phyloP scores from a whole-genome alignment of 2,797 vertebrate species.

The Myiothlypis chrysogaster region DNA sequence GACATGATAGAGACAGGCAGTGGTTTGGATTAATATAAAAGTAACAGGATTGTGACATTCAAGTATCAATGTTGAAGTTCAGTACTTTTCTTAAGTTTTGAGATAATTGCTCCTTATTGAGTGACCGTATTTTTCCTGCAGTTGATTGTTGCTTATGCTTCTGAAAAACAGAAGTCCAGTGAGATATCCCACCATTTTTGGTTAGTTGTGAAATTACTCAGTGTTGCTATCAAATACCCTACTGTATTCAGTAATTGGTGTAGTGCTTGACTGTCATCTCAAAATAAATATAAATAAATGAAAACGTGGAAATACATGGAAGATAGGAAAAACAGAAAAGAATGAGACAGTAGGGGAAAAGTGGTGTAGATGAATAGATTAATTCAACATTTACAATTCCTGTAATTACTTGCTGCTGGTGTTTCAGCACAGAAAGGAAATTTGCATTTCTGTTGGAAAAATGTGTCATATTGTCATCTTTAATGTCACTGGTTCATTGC shows the following conservation, averaged over 20 bases:
- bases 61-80: background rate
- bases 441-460: background rate
- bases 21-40: constrained; percentile 13
- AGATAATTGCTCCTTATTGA: background rate
- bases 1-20: background rate
- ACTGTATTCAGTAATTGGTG: background rate
- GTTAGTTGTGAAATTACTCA: background rate
- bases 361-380: background rate
- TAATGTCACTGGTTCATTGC: background rate
- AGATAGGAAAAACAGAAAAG: background rate
- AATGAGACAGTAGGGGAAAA: background rate
- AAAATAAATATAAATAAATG: background rate
- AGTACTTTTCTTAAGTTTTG: background rate
- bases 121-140: background rate
- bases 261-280: background rate
- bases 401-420: background rate
- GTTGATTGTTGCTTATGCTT: background rate
- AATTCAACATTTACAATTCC: background rate
- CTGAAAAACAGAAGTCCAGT: background rate
- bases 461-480: background rate
- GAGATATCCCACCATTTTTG: background rate
- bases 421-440: background rate
- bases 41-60: background rate
- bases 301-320: background rate
- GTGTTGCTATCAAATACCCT: background rate